Evolutionary conservation across 2,113 vertebrate genomes (phyloP).

Genomic region (Passer montanus): DNA sequence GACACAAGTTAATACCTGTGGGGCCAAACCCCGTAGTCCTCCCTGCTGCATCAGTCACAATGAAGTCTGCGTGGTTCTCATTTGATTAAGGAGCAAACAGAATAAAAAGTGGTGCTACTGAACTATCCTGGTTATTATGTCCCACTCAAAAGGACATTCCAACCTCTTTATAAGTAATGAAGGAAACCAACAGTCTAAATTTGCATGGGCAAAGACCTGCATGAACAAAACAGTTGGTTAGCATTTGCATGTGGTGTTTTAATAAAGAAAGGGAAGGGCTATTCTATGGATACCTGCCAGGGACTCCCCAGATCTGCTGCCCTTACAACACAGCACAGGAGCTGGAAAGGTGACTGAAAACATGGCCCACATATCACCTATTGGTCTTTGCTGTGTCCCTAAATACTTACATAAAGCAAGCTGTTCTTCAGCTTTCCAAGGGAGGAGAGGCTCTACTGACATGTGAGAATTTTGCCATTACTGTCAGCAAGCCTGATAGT

Average conservation of each 20-base stretch:
- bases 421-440: neutral
- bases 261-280: neutral
- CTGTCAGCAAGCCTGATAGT: neutral
- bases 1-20: neutral
- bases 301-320: neutral
- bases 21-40: neutral
- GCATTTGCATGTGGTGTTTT: constrained; percentile 12
- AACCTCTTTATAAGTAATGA: neutral
- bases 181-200: neutral
- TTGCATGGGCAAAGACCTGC: constrained; percentile 30
- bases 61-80: neutral
- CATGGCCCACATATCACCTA: neutral
- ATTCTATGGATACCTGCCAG: neutral
- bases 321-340: neutral
- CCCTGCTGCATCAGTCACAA: neutral
- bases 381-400: neutral
- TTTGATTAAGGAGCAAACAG: neutral
- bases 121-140: neutral
- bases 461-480: neutral
- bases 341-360: neutral
- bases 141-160: neutral
- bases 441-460: neutral
- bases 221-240: constrained; percentile 2
- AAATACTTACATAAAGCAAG: neutral
- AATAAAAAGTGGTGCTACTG: neutral